Evolutionary conservation across 2,888 invertebrate genomes (phyloP).

Genomic region (Drosophila leonis): DNA sequence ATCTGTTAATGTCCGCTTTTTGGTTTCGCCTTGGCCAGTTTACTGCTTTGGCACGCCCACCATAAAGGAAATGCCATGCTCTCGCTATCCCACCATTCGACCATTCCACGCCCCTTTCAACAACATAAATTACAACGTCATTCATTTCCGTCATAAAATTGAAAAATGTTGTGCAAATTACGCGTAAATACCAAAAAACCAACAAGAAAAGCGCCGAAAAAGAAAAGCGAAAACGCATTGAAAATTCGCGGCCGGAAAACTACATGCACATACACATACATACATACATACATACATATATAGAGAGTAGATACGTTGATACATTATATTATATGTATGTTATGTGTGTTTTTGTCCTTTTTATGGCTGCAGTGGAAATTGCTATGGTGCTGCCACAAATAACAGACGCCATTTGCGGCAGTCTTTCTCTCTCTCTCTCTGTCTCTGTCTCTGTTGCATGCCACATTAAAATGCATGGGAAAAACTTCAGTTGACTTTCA

Average conservation of each 20-base stretch:
- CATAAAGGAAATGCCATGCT: slow-evolving; percentile 7
- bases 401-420: slow-evolving; percentile 30
- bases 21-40: slow-evolving; percentile 42
- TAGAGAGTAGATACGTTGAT: background rate
- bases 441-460: slow-evolving; percentile 22
- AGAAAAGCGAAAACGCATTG: slow-evolving; percentile 44
- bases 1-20: slow-evolving; percentile 61
- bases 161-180: slow-evolving; percentile 80
- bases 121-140: slow-evolving; percentile 76
- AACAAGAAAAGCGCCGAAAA: slow-evolving; percentile 25
- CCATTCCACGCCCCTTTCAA: slow-evolving; percentile 9
- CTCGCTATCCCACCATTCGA: too few relatives aligned
- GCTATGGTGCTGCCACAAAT: slow-evolving; percentile 23
- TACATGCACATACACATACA: slow-evolving; percentile 30
- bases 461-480: slow-evolving; percentile 32
- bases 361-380: slow-evolving; percentile 14
- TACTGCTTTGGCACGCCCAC: slow-evolving; percentile 37
- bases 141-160: slow-evolving; percentile 80
- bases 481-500: slow-evolving; percentile 10
- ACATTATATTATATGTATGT: background rate
- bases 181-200: slow-evolving; percentile 65
- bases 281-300: slow-evolving; percentile 15
- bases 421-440: background rate
- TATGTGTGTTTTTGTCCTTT: slow-evolving; percentile 6
- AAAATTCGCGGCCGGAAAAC: slow-evolving; percentile 70